phyloP scores from a whole-genome alignment of 2,888 invertebrate species.

The Tetheella fluctuosa region DNA sequence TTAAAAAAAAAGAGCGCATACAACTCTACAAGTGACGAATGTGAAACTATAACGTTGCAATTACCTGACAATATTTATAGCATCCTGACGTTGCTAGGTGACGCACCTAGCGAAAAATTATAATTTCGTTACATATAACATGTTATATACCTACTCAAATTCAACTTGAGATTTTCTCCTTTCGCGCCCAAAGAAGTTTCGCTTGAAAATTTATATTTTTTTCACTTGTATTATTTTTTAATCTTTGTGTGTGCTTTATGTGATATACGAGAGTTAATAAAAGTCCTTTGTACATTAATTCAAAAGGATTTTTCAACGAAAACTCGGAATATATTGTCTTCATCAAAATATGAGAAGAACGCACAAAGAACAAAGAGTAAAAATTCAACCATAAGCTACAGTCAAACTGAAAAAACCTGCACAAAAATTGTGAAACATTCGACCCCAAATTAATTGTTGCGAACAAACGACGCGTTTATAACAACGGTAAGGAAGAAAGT shows the following conservation, averaged over 20 bases:
- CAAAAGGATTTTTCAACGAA: constrained; percentile 3
- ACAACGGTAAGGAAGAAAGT: constrained; percentile 11
- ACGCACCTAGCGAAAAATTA: too few relatives aligned
- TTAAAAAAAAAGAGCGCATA: too few relatives aligned
- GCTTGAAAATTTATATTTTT: too few relatives aligned
- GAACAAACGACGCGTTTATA: not conserved
- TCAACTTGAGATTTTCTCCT: too few relatives aligned
- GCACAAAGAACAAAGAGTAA: constrained; percentile 8
- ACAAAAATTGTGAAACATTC: constrained; percentile 4
- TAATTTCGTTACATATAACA: too few relatives aligned
- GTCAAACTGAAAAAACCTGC: not conserved
- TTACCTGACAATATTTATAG: too few relatives aligned
- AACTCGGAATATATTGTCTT: not conserved
- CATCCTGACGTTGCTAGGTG: too few relatives aligned
- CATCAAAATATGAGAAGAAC: constrained; percentile 2
- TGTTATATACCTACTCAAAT: too few relatives aligned
- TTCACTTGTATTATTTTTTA: not conserved
- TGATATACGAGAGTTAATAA: not conserved
- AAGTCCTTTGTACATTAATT: constrained; percentile 1
- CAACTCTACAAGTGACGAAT: too few relatives aligned
- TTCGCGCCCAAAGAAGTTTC: too few relatives aligned
- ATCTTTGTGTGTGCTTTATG: not conserved
- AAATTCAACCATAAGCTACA: constrained; percentile 3
- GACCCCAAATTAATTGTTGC: not conserved
- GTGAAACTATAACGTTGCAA: too few relatives aligned